Evolutionary conservation across 1,140 invertebrate species (phyloP), one percentile per base, ranked within the genome.

Genomic region (Leptinotarsa defecta): DNA sequence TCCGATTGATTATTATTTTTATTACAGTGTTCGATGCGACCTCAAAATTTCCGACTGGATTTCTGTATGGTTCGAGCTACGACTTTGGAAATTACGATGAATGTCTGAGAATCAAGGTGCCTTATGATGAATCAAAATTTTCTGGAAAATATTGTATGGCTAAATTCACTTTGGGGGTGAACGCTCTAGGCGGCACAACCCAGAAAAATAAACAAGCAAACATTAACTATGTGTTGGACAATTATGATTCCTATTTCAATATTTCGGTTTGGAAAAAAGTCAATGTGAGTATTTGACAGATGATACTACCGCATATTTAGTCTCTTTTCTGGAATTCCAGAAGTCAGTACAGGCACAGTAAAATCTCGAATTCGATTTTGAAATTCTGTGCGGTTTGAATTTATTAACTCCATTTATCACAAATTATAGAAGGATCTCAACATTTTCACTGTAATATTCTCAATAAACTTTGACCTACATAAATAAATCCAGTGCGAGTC

Each of bases 71-170:
- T 4, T 77, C 78, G 19, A 73, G 69, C 24, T 76, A 79, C 48
- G 74, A 79, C 24, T 74, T 79, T 20, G 78, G 78, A 13, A 79
- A 79, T 57, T 79, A 74, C 49, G 78, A 79, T 17, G 76, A 79
- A 69, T 81, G 80, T 48, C n/a, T 81, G 3, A 71, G 74, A 70
- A 74, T 79, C 49, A 75, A 67, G 20, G 80, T 79, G 48, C 77
- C 76, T 17, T 71, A 80, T 20, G n/a, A 74, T 3, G 62, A 78
- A 11, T 75, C 75, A 24, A 27, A 74, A 27, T 77, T 81, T 70
- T 71, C 52, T 20, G 81, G 81, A 17, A 74, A 79, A 71, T 79
- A 81, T 57, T 82, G 81, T 68, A 74, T 82, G 75, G 81, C 79
- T 4, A 78, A 79, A 69, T 80, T 81, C 70, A 80, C 77, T n/a